Evolutionary conservation across 2,888 invertebrate species (phyloP).

Genomic region (Andricus curvator): DNA sequence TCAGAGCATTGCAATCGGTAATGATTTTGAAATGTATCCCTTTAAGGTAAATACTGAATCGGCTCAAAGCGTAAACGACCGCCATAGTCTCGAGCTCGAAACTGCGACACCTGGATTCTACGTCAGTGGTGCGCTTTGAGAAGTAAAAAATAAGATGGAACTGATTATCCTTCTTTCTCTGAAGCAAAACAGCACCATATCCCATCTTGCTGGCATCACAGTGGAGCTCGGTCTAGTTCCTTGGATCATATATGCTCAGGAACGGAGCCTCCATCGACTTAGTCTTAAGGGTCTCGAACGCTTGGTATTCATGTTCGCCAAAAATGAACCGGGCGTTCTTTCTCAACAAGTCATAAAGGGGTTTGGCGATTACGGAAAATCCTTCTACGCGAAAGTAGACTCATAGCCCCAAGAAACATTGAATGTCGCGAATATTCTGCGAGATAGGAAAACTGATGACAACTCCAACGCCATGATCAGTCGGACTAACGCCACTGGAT

Average conservation of each 20-base stretch:
- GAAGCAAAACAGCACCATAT: conserved; percentile 25
- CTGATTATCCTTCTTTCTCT: conserved; percentile 55
- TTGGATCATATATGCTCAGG: not conserved
- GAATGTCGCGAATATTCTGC: conserved; percentile 42
- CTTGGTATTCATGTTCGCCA: conserved; percentile 24
- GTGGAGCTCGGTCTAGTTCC: conserved; percentile 45
- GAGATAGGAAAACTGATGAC: conserved; percentile 45
- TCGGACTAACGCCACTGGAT: not conserved
- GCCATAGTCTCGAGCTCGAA: conserved; percentile 44
- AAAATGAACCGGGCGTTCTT: not conserved
- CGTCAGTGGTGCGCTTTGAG: conserved; percentile 33
- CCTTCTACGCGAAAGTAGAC: conserved; percentile 46
- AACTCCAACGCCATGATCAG: conserved; percentile 32
- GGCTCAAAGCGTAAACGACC: too few relatives aligned
- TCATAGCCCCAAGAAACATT: conserved; percentile 58
- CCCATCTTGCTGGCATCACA: conserved; percentile 38
- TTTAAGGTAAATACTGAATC: too few relatives aligned
- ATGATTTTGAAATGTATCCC: too few relatives aligned
- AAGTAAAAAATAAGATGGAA: conserved; percentile 46
- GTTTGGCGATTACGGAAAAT: not conserved
- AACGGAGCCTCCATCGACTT: too few relatives aligned
- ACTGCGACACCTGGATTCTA: conserved; percentile 40
- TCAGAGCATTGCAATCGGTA: too few relatives aligned
- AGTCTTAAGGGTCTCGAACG: conserved; percentile 27
- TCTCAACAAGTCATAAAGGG: not conserved